Evolutionary conservation across 1,140 invertebrate genomes (phyloP).

Genomic region (Drosophila burlai): DNA sequence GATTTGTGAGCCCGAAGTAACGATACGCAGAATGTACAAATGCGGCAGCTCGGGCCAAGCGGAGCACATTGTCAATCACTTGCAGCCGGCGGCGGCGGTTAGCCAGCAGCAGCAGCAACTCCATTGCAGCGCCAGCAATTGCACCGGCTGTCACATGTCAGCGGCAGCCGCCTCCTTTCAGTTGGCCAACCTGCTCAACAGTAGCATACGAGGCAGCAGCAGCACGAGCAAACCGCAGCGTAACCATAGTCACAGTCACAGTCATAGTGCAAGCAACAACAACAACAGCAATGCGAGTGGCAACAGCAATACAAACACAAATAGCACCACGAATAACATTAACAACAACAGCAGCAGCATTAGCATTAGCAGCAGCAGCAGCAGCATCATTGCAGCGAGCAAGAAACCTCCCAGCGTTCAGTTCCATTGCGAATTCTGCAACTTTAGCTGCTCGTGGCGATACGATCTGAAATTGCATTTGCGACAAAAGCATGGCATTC

Average conservation of each 20-base stretch:
- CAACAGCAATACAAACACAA: constrained; percentile 29
- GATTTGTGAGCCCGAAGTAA: constrained; percentile 76
- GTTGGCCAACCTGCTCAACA: constrained; percentile 72
- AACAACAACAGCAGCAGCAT: constrained; percentile 20
- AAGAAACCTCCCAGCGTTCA: constrained; percentile 71
- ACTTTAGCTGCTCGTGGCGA: constrained; percentile 81
- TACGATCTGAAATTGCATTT: constrained; percentile 84
- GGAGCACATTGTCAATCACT: constrained; percentile 24
- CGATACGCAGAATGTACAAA: constrained; percentile 81
- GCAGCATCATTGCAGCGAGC: constrained; percentile 10
- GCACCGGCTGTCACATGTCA: constrained; percentile 78
- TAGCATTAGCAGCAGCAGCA: constrained; percentile 8
- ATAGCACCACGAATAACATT: constrained; percentile 19
- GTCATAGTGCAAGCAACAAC: constrained; percentile 25
- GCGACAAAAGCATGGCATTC: constrained; percentile 83
- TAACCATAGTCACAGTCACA: constrained; percentile 15
- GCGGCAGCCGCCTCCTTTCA: constrained; percentile 80
- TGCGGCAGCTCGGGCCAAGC: constrained; percentile 58
- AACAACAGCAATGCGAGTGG: constrained; percentile 32
- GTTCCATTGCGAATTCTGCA: constrained; percentile 83
- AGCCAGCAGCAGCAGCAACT: constrained; percentile 42
- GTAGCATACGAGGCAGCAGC: constrained; percentile 11
- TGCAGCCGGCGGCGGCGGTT: constrained; percentile 22
- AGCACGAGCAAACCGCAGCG: constrained; percentile 33
- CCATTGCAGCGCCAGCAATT: constrained; percentile 60